Conservation (phyloP, 2,797 vertebrate genomes). For the Coreius guichenoti region DNA sequence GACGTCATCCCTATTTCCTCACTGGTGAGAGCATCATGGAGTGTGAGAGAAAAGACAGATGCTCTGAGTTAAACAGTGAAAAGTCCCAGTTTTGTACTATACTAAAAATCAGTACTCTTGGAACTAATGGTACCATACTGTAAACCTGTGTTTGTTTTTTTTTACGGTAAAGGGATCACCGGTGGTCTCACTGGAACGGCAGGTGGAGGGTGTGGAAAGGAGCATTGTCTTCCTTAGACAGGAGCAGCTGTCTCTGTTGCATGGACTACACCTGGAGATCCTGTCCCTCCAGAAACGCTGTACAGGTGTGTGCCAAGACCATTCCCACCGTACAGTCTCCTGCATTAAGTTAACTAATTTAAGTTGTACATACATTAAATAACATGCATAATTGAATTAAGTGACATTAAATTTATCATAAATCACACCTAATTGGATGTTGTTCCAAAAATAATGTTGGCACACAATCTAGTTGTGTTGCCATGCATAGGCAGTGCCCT, state of each 20-base stretch:
- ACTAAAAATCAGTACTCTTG: background rate
- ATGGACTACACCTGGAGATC: constrained; percentile 94
- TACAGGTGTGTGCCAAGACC: constrained; percentile 83
- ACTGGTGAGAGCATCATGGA: background rate
- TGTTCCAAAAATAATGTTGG: background rate
- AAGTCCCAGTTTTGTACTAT: background rate
- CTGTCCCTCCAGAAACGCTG: constrained; percentile 95
- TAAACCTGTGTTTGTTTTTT: constrained; percentile 2
- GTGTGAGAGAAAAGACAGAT: background rate
- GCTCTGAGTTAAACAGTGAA: background rate
- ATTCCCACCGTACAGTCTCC: background rate
- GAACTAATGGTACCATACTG: background rate
- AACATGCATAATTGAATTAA: background rate
- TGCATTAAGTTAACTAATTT: background rate
- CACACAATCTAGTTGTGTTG: background rate
- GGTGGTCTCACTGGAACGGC: constrained; percentile 84
- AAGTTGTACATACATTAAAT: background rate
- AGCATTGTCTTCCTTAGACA: constrained; percentile 92
- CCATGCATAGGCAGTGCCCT: background rate
- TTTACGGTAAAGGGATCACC: constrained; percentile 64
- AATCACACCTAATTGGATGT: background rate
- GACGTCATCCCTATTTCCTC: background rate
- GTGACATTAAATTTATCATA: background rate
- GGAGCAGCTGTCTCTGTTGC: constrained; percentile 92
- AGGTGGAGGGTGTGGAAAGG: constrained; percentile 91